These are phyloP conservation scores for Ictalurus furcatus DNA, from an alignment of 2,113 vertebrate genomes.

Conservation along the genomic window DNA sequence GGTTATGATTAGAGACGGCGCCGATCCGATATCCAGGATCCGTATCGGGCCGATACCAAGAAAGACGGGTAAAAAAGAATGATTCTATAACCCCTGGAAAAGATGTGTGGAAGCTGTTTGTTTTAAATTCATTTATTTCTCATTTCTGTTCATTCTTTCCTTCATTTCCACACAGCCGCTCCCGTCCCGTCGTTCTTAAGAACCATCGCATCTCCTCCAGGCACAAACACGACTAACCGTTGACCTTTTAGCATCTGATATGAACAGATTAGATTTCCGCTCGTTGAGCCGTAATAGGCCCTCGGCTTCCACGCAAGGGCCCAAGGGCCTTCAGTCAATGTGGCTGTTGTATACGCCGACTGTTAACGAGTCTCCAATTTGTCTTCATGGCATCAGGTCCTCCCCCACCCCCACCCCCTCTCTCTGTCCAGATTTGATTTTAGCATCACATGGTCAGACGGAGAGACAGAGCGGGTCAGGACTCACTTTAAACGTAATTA, in stretches of 20 bases:
- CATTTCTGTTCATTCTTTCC: neutral
- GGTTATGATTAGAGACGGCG: neutral
- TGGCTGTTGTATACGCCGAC: conserved; percentile 36
- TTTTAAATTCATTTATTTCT: no score
- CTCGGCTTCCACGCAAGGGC: conserved; percentile 11
- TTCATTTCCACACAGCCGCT: neutral
- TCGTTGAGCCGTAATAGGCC: neutral
- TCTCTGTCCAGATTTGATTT: conserved; percentile 26
- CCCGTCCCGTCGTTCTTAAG: neutral
- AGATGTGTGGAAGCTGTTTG: no score
- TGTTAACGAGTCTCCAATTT: neutral
- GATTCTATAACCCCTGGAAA: neutral
- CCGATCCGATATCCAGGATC: neutral
- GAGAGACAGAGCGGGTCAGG: neutral
- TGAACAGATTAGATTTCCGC: conserved; percentile 17
- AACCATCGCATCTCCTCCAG: neutral
- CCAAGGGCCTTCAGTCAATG: conserved; percentile 26
- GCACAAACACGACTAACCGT: neutral
- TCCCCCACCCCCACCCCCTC: neutral
- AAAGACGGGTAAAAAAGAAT: neutral
- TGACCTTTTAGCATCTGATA: conserved; percentile 14
- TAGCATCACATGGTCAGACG: neutral
- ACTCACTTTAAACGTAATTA: neutral
- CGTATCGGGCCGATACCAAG: no score
- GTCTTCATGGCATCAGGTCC: neutral